Evolutionary conservation across 2,888 invertebrate genomes (phyloP), one percentile per base, ranked within the genome.

Genomic region (Pheosia gnoma): DNA sequence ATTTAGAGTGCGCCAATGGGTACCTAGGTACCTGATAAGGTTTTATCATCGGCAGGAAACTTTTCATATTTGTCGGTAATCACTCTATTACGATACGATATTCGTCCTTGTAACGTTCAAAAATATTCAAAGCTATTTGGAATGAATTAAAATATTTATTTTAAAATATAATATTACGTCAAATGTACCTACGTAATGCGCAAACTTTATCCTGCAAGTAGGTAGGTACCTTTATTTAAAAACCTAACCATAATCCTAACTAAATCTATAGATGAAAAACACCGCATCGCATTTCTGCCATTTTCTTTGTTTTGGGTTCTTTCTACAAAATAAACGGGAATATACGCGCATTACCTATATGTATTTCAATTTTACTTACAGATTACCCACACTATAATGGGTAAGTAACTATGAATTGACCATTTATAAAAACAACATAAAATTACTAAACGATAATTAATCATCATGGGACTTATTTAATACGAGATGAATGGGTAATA

Each of bases 21-120:
- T 58, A n/a, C n/a, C n/a, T n/a, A 65, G 53, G 60, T 71, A 76
- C 75, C 45, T 83, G 90, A 88, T 90, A 88, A 81, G 69, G 61
- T 65, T 38, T 64, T 58, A 65, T 79, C 86, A 85, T 85, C 85
- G 70, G 49, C 68, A 78, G 80, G 75, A 81, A 83, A 82, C 74
- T 78, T 78, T 78, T 73, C 66, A 78, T 70, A 59, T 70, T 76
- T 73, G 72, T 80, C 73, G 74, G 68, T 78, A 70, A 59, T 64
- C 10, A 58, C 61, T 62, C 64, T 59, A 63, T 59, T 61, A 63
- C 61, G 59, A 58, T 54, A 25, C 25, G 25, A 25, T 25, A 25
- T 59, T 57, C 68, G 56, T 52, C 57, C 41, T 52, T 63, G 59
- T 63, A 67, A 53, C 39, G 59, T 63, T 60, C 59, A 67, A 53